phyloP scores from a whole-genome alignment of 37 sponge, comb jelly and placozoan genomes.

The Cladorhizidae sp. region DNA sequence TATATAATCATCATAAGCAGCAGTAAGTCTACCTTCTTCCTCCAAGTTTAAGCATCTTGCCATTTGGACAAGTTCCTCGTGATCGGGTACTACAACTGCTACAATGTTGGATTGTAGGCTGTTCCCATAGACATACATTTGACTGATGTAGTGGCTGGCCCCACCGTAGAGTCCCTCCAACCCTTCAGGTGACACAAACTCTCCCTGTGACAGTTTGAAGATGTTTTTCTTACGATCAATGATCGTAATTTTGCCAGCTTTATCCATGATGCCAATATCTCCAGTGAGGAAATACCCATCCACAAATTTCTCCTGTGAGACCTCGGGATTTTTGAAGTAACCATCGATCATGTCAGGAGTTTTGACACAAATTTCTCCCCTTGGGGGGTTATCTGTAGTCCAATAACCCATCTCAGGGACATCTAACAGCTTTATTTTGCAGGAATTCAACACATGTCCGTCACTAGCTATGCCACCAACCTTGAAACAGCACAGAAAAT shows the following conservation, averaged over 20 bases:
- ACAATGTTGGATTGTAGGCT: slow-evolving; percentile 35
- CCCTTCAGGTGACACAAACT: slow-evolving; percentile 65
- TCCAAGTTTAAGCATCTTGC: neutral
- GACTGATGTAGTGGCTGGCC: slow-evolving; percentile 39
- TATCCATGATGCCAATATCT: slow-evolving; percentile 53
- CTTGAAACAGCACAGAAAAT: neutral
- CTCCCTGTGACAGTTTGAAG: slow-evolving; percentile 74
- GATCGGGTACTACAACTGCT: slow-evolving; percentile 58
- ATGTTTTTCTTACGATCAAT: slow-evolving; percentile 65
- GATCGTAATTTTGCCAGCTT: slow-evolving; percentile 10
- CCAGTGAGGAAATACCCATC: slow-evolving; percentile 74
- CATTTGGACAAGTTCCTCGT: neutral
- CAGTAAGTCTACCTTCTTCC: neutral
- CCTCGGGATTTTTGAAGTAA: slow-evolving; percentile 62
- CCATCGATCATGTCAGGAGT: slow-evolving; percentile 41
- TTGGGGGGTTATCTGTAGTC: slow-evolving; percentile 60
- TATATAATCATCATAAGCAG: neutral
- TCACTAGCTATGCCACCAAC: slow-evolving; percentile 45
- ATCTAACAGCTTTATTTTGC: slow-evolving; percentile 54
- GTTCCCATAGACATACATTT: slow-evolving; percentile 58
- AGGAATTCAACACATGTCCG: neutral
- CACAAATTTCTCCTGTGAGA: slow-evolving; percentile 60
- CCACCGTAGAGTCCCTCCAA: slow-evolving; percentile 43
- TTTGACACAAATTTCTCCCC: slow-evolving; percentile 72
- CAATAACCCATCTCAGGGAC: slow-evolving; percentile 76